phyloP scores from a whole-genome alignment of 2,888 invertebrate species.

The Cactoblastis cactorum region DNA sequence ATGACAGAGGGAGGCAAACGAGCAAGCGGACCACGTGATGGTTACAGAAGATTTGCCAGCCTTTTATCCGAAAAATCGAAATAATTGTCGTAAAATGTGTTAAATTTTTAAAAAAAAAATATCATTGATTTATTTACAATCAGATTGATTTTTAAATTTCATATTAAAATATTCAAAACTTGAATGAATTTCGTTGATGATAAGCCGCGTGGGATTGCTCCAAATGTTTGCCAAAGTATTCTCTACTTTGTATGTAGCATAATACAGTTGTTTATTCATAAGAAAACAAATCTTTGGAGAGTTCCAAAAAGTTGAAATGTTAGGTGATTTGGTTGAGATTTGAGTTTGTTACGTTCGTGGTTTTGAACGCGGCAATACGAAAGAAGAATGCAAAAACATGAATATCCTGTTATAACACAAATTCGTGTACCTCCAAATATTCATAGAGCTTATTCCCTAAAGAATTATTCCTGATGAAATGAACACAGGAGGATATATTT shows the following conservation, averaged over 20 bases:
- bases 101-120: too few species aligned
- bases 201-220: neutral
- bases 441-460: slow-evolving; percentile 57
- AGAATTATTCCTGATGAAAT: slow-evolving; percentile 53
- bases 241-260: neutral
- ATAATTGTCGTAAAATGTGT: too few species aligned
- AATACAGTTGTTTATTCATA: neutral
- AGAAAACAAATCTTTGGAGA: neutral
- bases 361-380: slow-evolving; percentile 3
- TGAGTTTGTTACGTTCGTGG: slow-evolving; percentile 19
- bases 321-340: slow-evolving; percentile 20
- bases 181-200: neutral
- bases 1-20: too few species aligned
- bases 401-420: slow-evolving; percentile 44
- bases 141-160: too few species aligned
- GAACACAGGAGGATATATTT: slow-evolving; percentile 47
- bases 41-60: too few species aligned
- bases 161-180: neutral
- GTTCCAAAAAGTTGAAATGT: slow-evolving; percentile 5
- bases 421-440: slow-evolving; percentile 60
- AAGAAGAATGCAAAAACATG: slow-evolving; percentile 29
- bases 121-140: too few species aligned
- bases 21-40: too few species aligned
- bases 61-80: too few species aligned
- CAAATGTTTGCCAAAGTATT: neutral